Evolutionary conservation across 1,140 invertebrate species (phyloP), one percentile per base, ranked within the genome.

Genomic region (Akabosia matsudoensis): DNA sequence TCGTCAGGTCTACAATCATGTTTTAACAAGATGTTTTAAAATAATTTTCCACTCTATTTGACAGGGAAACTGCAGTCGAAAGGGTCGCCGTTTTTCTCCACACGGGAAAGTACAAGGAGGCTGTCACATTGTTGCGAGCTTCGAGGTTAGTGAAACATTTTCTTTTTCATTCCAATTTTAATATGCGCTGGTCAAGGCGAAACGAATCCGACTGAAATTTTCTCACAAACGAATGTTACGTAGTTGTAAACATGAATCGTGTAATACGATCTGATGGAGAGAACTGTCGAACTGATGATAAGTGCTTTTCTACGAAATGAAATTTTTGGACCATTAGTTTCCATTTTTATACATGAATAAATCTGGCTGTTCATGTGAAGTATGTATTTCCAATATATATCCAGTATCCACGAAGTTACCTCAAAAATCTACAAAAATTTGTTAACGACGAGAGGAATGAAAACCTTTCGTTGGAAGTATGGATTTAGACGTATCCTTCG

Each of bases 11-110:
- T 56, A 3, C 24, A 56, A 56, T 56, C 54, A 56, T 24, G 14
- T 56, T 56, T 13, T 56, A 56, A 22, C 54, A 75, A 67, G 71
- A 75, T 70, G 70, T 75, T 70, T 70, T n/a, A n/a, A n/a, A 79
- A 75, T 78, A 70, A 67, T 75, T 78, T 78, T 64, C 73, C 56
- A 73, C 73, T 61, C 51, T 74, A 75, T 73, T 78, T 87, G 87
- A 80, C 85, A 96, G 94, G 84, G 87, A 88, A 72, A 90, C 93
- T 81, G 93, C 94, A 13, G 94, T 97, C 91, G 90, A 92, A 83
- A 91, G 89, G 81, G 93, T 97, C 79, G 93, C 97, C 83, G 89
- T 89, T 81, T 85, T 90, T 31, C 84, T 98, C 81, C 88, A 90
- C 31, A 86, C 88, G 26, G 89, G 88, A 34, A 88, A 92, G 78